phyloP scores from a whole-genome alignment of 2,888 invertebrate genomes.

The Andrena bicolor region DNA sequence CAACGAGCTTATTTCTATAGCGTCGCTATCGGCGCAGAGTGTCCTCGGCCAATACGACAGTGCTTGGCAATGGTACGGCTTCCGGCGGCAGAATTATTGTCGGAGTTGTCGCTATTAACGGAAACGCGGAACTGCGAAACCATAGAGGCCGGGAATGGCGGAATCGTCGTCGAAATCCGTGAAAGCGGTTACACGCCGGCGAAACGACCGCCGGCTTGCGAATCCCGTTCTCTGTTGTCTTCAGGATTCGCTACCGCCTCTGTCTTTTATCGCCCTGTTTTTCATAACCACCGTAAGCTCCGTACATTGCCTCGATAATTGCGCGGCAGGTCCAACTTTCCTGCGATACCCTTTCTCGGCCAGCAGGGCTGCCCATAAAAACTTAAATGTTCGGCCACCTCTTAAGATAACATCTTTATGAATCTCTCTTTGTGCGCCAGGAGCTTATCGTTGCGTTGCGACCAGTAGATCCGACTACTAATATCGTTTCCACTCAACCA shows the following conservation, averaged over 20 bases:
- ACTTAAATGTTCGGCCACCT: neutral
- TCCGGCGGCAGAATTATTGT: slow-evolving; percentile 57
- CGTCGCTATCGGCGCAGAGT: slow-evolving; percentile 15
- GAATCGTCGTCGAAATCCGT: slow-evolving; percentile 57
- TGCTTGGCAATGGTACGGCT: slow-evolving; percentile 30
- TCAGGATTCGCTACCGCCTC: neutral
- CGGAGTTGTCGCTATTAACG: slow-evolving; percentile 61
- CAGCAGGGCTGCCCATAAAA: neutral
- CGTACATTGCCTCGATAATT: slow-evolving; percentile 42
- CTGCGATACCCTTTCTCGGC: slow-evolving; percentile 21
- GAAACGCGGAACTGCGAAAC: slow-evolving; percentile 53
- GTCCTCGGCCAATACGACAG: slow-evolving; percentile 17
- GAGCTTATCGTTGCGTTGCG: slow-evolving; percentile 19
- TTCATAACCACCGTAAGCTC: slow-evolving; percentile 19
- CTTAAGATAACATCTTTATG: slow-evolving; percentile 30
- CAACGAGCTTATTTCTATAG: slow-evolving; percentile 29
- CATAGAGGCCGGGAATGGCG: slow-evolving; percentile 39
- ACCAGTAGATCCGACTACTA: neutral
- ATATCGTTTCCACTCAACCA: neutral
- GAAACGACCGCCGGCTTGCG: slow-evolving; percentile 43
- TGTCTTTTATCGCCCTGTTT: slow-evolving; percentile 33
- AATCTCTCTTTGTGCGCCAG: slow-evolving; percentile 10
- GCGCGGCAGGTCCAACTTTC: slow-evolving; percentile 4
- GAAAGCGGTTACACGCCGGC: slow-evolving; percentile 56
- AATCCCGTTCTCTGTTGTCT: slow-evolving; percentile 39